phyloP scores from a whole-genome alignment of 2,888 invertebrate species.

The Phyto melanocephala region DNA sequence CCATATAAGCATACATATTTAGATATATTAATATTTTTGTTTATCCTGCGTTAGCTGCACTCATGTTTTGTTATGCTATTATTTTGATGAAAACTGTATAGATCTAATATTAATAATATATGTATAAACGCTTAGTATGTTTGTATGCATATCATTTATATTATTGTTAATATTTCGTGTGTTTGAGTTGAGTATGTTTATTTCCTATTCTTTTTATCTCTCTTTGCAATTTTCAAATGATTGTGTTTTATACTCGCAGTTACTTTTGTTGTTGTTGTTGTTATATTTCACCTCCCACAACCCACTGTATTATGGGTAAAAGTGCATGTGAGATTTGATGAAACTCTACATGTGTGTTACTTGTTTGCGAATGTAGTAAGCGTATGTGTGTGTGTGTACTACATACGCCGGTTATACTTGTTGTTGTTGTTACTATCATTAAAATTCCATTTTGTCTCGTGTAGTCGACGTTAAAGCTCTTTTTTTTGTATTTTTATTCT shows the following conservation, averaged over 20 bases:
- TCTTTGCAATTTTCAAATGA: slow-evolving; percentile 39
- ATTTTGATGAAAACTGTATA: no score
- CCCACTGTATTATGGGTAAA: background rate
- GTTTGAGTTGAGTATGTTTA: background rate
- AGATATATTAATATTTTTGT: no score
- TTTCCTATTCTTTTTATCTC: slow-evolving; percentile 18
- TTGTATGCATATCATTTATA: no score
- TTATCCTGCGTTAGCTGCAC: no score
- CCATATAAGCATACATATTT: no score
- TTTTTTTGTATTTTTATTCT: slow-evolving; percentile 49
- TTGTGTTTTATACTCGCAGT: slow-evolving; percentile 33
- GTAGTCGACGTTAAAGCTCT: slow-evolving; percentile 50
- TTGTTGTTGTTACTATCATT: slow-evolving; percentile 67
- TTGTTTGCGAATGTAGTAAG: background rate
- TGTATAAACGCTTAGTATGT: no score
- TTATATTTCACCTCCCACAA: slow-evolving; percentile 57
- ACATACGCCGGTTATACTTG: slow-evolving; percentile 36
- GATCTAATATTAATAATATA: no score
- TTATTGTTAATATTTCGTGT: no score
- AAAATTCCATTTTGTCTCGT: slow-evolving; percentile 72
- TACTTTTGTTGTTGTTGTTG: slow-evolving; percentile 43
- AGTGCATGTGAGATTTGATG: background rate
- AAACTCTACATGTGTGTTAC: background rate
- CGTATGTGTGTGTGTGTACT: slow-evolving; percentile 4
- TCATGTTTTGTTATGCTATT: no score